Conservation (phyloP, 2,113 vertebrate genomes). For the Oncorhynchus nerka region DNA sequence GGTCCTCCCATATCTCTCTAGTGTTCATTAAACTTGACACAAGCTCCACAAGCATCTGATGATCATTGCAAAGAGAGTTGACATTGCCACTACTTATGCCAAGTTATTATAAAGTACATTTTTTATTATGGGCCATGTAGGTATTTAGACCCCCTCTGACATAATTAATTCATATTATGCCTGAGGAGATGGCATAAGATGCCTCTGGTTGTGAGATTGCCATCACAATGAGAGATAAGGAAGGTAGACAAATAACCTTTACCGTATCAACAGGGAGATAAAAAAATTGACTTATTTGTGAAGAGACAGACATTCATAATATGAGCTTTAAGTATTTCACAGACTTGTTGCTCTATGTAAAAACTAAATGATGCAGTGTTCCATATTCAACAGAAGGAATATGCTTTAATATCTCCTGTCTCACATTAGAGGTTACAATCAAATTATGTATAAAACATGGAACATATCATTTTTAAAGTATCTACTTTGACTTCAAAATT, state of each 20-base stretch:
- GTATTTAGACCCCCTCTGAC: not conserved
- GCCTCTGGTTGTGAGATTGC: not conserved
- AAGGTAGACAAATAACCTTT: not conserved
- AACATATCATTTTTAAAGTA: not conserved
- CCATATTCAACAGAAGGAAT: not conserved
- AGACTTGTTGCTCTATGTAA: not conserved
- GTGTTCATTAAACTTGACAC: slow-evolving; percentile 10
- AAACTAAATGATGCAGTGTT: not conserved
- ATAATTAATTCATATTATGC: not conserved
- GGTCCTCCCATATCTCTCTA: no score
- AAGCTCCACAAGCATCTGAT: not conserved
- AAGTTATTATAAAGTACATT: no score
- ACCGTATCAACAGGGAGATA: no score
- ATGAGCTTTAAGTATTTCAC: not conserved
- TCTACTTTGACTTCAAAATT: not conserved
- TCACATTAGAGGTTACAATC: not conserved
- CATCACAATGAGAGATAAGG: not conserved
- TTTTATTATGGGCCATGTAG: no score
- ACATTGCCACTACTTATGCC: not conserved
- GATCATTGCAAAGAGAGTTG: slow-evolving; percentile 7
- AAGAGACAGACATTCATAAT: not conserved
- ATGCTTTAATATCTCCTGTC: not conserved
- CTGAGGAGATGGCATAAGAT: not conserved
- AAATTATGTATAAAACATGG: not conserved
- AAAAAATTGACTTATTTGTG: no score